These are phyloP conservation scores for Diarsia mendica DNA, from an alignment of 2,888 invertebrate species.

Conservation along the genomic window DNA sequence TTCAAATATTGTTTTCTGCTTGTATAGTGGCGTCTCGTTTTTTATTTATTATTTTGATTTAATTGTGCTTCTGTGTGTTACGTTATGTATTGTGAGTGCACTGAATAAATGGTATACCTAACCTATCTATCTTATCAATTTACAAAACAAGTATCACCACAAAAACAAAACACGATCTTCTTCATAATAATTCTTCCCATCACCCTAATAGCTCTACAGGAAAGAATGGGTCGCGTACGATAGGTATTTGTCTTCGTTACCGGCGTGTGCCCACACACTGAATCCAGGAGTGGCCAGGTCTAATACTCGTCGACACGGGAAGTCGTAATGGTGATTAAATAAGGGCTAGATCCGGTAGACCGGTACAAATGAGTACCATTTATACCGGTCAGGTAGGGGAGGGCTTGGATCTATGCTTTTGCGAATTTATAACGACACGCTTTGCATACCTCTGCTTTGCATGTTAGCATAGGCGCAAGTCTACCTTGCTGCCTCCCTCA, in stretches of 20 bases:
- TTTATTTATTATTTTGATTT: too few species aligned
- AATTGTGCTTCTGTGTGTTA: too few species aligned
- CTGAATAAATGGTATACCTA: too few species aligned
- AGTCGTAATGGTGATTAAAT: conserved; percentile 76
- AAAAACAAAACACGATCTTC: conserved; percentile 12
- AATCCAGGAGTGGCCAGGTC: conserved; percentile 63
- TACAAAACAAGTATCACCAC: neutral
- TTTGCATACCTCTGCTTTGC: too few species aligned
- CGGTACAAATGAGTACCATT: conserved; percentile 62
- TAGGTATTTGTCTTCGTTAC: conserved; percentile 67
- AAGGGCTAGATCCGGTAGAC: conserved; percentile 62
- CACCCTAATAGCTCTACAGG: conserved; percentile 43
- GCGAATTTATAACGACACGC: too few species aligned
- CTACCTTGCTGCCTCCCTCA: too few species aligned
- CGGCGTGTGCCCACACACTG: conserved; percentile 57
- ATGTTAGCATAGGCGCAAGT: too few species aligned
- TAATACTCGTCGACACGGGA: conserved; percentile 72
- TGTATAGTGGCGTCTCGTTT: too few species aligned
- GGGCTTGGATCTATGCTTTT: too few species aligned
- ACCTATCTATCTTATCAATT: neutral
- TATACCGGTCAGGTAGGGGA: too few species aligned
- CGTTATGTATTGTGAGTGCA: too few species aligned
- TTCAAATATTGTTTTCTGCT: too few species aligned
- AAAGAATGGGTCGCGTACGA: conserved; percentile 55
- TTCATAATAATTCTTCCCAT: conserved; percentile 31